Conservation (phyloP, 30 jellyfish, hydroid and myxozoan species). For the Hydra vulgaris region DNA sequence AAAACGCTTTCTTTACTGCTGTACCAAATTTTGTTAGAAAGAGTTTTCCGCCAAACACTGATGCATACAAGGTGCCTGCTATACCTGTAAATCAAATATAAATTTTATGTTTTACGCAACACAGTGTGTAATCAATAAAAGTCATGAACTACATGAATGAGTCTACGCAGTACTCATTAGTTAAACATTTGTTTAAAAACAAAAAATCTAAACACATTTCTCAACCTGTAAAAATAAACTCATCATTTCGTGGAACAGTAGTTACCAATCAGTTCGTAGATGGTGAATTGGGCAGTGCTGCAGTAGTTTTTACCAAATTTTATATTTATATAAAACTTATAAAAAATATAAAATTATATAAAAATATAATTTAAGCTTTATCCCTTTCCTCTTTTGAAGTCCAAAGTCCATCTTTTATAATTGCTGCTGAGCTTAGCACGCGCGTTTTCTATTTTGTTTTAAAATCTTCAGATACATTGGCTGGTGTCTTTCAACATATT, state of each 20-base stretch:
- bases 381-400: not conserved
- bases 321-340: too few species aligned
- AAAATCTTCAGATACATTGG: not conserved
- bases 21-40: too few species aligned
- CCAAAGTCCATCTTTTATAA: not conserved
- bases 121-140: not conserved
- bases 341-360: too few species aligned
- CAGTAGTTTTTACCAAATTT: not conserved
- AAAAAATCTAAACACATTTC: not conserved
- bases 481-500: not conserved
- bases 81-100: not conserved
- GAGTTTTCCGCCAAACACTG: not conserved
- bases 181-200: too few species aligned
- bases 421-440: not conserved
- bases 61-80: not conserved
- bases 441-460: not conserved
- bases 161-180: not conserved
- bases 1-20: not conserved
- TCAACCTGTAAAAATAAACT: not conserved
- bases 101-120: not conserved
- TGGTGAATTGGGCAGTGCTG: not conserved
- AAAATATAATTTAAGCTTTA: too few species aligned
- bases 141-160: not conserved
- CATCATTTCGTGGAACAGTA: not conserved
- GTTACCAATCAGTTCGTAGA: not conserved